Conservation (phyloP, 2,888 invertebrate genomes). For the Oscheius myriophilus region DNA sequence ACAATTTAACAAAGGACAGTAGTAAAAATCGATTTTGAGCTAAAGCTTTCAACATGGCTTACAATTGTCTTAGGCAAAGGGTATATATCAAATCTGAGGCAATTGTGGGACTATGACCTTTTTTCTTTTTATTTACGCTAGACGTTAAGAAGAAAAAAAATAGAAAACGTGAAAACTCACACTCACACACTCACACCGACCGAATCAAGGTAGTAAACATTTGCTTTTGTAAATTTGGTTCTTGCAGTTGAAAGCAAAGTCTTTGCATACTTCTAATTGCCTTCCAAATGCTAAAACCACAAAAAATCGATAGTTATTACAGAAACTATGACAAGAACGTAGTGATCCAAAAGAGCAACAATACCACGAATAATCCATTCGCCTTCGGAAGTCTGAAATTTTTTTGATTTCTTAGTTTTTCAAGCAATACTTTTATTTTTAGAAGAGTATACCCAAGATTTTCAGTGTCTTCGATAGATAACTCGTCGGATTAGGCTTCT, state of each 20-base stretch:
- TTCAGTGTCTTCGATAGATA: not conserved
- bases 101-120: too few species aligned
- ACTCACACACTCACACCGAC: not conserved
- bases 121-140: too few species aligned
- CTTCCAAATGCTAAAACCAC: constrained; percentile 11
- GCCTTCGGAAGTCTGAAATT: not conserved
- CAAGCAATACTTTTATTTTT: not conserved
- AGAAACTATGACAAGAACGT: constrained; percentile 10
- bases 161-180: too few species aligned
- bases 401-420: too few species aligned
- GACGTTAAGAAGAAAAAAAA: too few species aligned
- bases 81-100: too few species aligned
- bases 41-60: too few species aligned
- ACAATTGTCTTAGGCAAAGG: too few species aligned
- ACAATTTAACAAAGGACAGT: too few species aligned
- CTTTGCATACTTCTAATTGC: constrained; percentile 7
- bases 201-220: constrained; percentile 9
- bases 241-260: constrained; percentile 2
- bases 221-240: constrained; percentile 11
- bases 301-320: constrained; percentile 11
- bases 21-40: too few species aligned
- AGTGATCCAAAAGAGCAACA: constrained; percentile 14
- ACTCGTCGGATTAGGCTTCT: too few species aligned
- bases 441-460: constrained; percentile 13
- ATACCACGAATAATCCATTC: constrained; percentile 9